Base-by-base conservation (phyloP, 92 coral and sea anemone species). In the Virgularia gustaviana region DNA sequence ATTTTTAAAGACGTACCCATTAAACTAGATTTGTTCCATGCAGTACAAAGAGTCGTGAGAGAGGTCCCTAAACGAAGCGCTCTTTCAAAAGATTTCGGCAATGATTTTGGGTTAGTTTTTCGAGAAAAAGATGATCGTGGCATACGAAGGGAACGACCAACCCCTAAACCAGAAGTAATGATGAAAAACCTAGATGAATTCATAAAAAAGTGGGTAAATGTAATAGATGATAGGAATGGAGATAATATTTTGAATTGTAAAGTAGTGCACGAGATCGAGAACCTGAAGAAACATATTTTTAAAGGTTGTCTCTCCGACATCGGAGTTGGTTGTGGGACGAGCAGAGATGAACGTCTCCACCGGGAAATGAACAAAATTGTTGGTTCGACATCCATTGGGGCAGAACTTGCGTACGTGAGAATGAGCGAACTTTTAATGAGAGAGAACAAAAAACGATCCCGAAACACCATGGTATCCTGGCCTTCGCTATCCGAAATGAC, bases 281-380 rank as follows among this genome's bases (percentile, higher is more conserved):
- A 68, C 27, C 23, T 68, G 30, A 68, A 68, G 47, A 25, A 3
- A 18, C 75, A 68, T 57, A 68, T 28, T 4, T 29, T n/a, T n/a
- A n/a, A n/a, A n/a, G n/a, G n/a, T n/a, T n/a, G n/a, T n/a, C n/a
- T n/a, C n/a, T n/a, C n/a, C n/a, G n/a, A n/a, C n/a, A n/a, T n/a
- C n/a, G n/a, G n/a, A n/a, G n/a, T n/a, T n/a, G n/a, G n/a, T n/a
- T n/a, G n/a, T n/a, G n/a, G n/a, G n/a, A n/a, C n/a, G n/a, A n/a
- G n/a, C n/a, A n/a, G n/a, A n/a, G n/a, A 68, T 24, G 57, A 68
- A 57, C 75, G 57, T 24, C 3, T 68, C 18, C 61, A 68, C 38
- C 41, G 41, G 8, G 62, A 68, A 28, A 45, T 68, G 61, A 68
- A 68, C 18, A 47, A 68, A 57, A 45, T 68, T 68, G 35, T 68